Base-by-base conservation (phyloP, 2,888 invertebrate species). In the Agrypnus murinus region DNA sequence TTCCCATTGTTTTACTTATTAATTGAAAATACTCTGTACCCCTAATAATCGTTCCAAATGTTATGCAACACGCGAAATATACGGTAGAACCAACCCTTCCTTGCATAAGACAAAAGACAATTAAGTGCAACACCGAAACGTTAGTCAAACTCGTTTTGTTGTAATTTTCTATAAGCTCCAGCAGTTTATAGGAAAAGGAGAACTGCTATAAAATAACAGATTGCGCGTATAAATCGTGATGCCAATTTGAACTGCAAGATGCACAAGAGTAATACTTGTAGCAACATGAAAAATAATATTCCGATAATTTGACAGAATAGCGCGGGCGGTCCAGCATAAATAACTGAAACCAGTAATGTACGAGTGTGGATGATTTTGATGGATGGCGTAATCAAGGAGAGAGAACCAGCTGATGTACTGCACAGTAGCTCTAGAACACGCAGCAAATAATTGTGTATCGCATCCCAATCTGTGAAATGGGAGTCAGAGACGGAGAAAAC, bases 321-420 rank as follows among this genome's bases (percentile, higher is more conserved):
- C 68, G 60, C 68, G 66, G 53, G 72, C 69, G 73, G 72, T 75
- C 72, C 72, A 71, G 74, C 72, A 77, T 75, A 75, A 72, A 68
- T 74, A 53, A 67, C 62, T 65, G 65, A 65, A 70, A 58, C 59
- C 63, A 60, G 65, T 59, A 68, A 75, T 74, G 76, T 74, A 71
- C 74, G 79, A 78, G 78, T 80, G 80, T 75, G 79, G 79, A 78
- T 79, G 80, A 80, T 80, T 81, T 81, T 82, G 82, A 81, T 81
- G 77, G 80, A 82, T 82, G 79, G 77, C 71, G 79, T 80, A 81
- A 81, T 81, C 81, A 80, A 79, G 79, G 76, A 79, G 77, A 67
- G 55, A 62, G 58, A 58, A 66, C 34, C 66, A 60, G 43, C 62
- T 65, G 65, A 79, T 78, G 78, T 78, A 79, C 74, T 75, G 77